Evolutionary conservation across 2,113 vertebrate species (phyloP), one percentile per base, ranked within the genome.

Genomic region (Halcyon senegalensis): DNA sequence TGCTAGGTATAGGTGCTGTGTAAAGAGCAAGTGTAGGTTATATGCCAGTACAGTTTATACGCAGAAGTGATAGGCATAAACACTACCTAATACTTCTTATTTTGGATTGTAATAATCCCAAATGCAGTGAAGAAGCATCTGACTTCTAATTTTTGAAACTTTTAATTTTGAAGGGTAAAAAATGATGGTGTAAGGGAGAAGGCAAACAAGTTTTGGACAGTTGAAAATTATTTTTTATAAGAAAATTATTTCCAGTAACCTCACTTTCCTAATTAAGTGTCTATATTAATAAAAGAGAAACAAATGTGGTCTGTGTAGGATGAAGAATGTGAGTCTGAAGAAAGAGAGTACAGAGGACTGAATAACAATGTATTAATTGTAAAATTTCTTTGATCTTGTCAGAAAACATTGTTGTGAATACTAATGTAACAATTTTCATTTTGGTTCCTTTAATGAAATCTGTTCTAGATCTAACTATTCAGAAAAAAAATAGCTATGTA

Each of bases 371-470:
- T 50, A 25, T 59, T 62, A 79, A 84, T 78, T 48, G 25, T 67
- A 88, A 35, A 5, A 86, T 76, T 85, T 89, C 5, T 60, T 74
- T 43, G 16, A 94, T 72, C 12, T 28, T 86, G 9, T 70, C 69
- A 92, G 55, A 85, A 95, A 93, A 80, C 3, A 46, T 63, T 86
- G 50, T 66, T 89, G n/a, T 50, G 73, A 94, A 91, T 89, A 93
- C 55, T 68, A 86, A 87, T 41, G 43, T 41, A 64, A 78, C 30
- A 76, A 43, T 70, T 88, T 80, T 18, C 1, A 27, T 37, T 93
- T 84, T 87, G 10, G 5, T 35, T 93, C 80, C 7, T 68, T 93
- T 93, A 90, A 88, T 84, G 51, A 91, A 92, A 96, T 69, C 43
- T 68, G 62, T 43, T 78, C 31, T 39, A 33, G 74, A 68, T 35